phyloP scores from a whole-genome alignment of 2,113 vertebrate species.

The Ranitomeya imitator region DNA sequence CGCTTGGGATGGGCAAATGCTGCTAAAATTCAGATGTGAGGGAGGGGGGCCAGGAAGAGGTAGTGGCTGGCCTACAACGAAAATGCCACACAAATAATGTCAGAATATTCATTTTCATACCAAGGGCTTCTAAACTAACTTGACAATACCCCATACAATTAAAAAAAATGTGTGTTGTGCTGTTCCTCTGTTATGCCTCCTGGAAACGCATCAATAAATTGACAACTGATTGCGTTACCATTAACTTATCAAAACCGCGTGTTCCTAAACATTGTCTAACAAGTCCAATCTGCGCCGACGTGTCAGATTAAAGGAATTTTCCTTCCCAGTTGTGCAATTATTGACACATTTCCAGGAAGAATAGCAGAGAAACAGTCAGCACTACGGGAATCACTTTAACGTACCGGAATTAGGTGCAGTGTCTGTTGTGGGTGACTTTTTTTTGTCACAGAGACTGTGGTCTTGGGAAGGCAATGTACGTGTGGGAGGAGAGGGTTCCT shows the following conservation, averaged over 20 bases:
- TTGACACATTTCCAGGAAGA: neutral
- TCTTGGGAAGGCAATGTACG: neutral
- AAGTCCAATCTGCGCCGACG: too few species aligned
- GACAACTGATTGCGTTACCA: neutral
- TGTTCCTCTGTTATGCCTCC: neutral
- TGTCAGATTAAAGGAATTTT: too few species aligned
- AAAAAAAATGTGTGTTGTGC: neutral
- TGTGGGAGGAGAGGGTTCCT: constrained; percentile 1
- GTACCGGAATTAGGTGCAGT: constrained; percentile 7
- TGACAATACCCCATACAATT: neutral
- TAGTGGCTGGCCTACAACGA: constrained; percentile 37
- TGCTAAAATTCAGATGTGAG: neutral
- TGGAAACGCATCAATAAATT: neutral
- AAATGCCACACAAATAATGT: neutral
- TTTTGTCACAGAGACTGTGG: neutral
- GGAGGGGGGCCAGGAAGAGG: constrained; percentile 31
- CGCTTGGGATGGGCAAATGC: neutral
- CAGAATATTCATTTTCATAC: too few species aligned
- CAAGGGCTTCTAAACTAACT: too few species aligned
- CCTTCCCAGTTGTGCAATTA: neutral
- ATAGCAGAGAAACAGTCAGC: neutral
- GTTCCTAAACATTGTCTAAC: too few species aligned
- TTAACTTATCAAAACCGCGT: neutral
- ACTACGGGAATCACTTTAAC: neutral
- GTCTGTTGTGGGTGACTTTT: neutral